Base-by-base conservation (phyloP, 92 coral and sea anemone genomes). In the Zoanthus solanderi region DNA sequence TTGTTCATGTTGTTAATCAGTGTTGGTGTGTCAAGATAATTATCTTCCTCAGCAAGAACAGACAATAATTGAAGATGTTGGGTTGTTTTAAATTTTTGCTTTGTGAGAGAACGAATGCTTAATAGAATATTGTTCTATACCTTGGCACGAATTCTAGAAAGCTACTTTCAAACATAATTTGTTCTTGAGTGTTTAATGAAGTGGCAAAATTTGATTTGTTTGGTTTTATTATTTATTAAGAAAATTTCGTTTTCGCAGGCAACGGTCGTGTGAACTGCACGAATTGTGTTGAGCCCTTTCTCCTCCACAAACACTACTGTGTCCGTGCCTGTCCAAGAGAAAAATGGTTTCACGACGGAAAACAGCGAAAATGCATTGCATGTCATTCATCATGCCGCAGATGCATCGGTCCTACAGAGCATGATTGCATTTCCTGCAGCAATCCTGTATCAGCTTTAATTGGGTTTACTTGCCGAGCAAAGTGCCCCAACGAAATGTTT, bases 261-360 rank as follows among this genome's bases (percentile, higher is more conserved):
- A 92, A 95, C 90, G 99, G 99, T 65, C 89, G 93, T 45, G 88
- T 81, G 15, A 97, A 89, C 90, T 97, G 99, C 78, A 95, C 90
- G 17, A 90, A 83, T 42, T 97, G 99, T 65, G 83, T 92, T 4
- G 72, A 96, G 54, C 99, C 99, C 48, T 92, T 92, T 66, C 96
- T 95, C 4, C 88, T 95, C 11, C 87, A 86, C 78, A 84, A 89
- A 16, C 87, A 92, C 79, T 89, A 92, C 90, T 97, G 99, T 79
- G 92, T 94, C 65, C 87, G 96, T 31, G 90, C 87, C 71, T 97
- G 99, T 89, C 94, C 99, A 1, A 84, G 78, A 32, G 88, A 89
- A 4, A 94, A 94, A 9, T 93, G 95, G 94, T 91, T 87, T 31
- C 88, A 92, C 54, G 93, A 97, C 73, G 88, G 75, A 72, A 72